A percentile compares a stretch with the other conserved stretches of the same genome.
Conservation (phyloP, 2,113 vertebrate genomes). For the Cinclus mexicanus region DNA sequence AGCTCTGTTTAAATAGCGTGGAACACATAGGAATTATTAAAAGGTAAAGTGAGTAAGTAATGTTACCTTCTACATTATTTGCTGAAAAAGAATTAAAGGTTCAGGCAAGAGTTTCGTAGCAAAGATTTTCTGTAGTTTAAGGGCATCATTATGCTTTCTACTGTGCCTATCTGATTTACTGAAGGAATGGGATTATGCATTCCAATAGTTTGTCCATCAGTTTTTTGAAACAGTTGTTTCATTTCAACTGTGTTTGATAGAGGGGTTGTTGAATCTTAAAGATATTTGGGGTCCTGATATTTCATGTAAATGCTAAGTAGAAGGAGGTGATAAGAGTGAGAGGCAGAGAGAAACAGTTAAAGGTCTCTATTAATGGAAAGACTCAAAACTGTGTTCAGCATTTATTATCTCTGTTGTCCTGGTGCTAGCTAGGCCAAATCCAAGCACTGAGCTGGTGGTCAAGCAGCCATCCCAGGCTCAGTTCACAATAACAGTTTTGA, state of each 20-base stretch:
- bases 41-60: neutral
- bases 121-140: neutral
- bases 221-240: neutral
- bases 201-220: neutral
- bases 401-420: neutral
- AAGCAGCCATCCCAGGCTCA: neutral
- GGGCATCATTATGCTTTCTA: neutral
- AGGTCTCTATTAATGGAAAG: neutral
- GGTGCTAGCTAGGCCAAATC: neutral
- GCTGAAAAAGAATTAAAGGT: neutral
- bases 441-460: too few relatives aligned
- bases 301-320: neutral
- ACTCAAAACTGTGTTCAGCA: neutral
- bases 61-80: neutral
- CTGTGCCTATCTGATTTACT: neutral
- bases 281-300: neutral
- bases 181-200: neutral
- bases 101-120: neutral
- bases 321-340: neutral
- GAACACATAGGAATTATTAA: neutral
- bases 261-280: neutral
- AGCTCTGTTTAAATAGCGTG: neutral
- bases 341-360: neutral
- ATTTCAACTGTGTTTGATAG: neutral
- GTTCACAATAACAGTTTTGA: neutral